phyloP scores from a whole-genome alignment of 2,888 invertebrate species.

The Panopea generosa region DNA sequence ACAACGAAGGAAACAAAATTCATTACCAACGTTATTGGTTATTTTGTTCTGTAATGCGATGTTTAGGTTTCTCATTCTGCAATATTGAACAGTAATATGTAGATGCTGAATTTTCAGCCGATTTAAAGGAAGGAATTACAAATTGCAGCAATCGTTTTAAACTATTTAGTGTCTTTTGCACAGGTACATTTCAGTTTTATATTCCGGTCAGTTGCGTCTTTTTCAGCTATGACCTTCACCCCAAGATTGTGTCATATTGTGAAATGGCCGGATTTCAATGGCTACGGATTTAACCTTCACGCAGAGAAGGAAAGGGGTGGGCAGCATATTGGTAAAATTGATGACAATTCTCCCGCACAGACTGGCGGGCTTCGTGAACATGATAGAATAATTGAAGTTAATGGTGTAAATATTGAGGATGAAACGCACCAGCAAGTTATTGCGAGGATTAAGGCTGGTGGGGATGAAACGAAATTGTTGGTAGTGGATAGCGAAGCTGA shows the following conservation, averaged over 20 bases:
- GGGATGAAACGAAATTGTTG: conserved; percentile 94
- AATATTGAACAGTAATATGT: no score
- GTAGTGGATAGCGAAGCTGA: conserved; percentile 93
- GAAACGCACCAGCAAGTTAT: conserved; percentile 97
- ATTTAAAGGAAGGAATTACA: no score
- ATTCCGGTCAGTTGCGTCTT: no score
- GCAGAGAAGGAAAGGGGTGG: conserved; percentile 97
- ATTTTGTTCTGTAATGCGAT: no score
- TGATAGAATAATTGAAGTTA: conserved; percentile 92
- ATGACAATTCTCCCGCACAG: conserved; percentile 87
- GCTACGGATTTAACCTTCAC: conserved; percentile 99
- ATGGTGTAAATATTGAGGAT: conserved; percentile 94
- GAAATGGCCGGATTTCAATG: conserved; percentile 96
- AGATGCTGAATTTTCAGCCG: no score
- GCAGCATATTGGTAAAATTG: conserved; percentile 98
- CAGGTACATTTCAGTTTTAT: no score
- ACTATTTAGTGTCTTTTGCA: no score
- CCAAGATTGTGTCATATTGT: conserved; percentile 92
- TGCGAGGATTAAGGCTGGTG: conserved; percentile 94
- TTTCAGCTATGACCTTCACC: conserved; percentile 51
- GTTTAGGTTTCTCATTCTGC: no score
- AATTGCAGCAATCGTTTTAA: no score
- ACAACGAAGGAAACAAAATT: no score
- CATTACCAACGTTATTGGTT: no score
- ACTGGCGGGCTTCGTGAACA: conserved; percentile 90